A percentile compares a stretch with the other conserved stretches of the same genome.
These are phyloP conservation scores for Xiphophorus maculatus DNA, from an alignment of 2,113 vertebrate genomes.

Conservation along the genomic window DNA sequence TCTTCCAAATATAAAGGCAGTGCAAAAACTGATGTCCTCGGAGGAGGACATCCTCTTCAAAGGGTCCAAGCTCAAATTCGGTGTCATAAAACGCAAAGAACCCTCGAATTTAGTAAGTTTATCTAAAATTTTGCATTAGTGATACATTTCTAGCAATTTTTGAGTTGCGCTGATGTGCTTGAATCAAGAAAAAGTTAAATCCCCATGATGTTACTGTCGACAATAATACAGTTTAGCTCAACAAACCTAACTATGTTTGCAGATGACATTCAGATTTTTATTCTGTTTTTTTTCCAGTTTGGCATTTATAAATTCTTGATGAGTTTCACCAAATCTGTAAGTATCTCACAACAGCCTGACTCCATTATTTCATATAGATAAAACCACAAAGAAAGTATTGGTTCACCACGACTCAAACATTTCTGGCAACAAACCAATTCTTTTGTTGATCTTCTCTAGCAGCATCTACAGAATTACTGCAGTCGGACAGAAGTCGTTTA, in stretches of 20 bases:
- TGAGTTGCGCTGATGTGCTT: background rate
- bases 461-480: rapidly evolving
- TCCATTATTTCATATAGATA: background rate
- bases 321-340: slow-evolving; percentile 16
- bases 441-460: background rate
- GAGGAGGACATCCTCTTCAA: background rate
- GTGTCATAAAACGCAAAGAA: no score
- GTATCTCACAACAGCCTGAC: slow-evolving; percentile 10
- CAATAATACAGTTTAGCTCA: background rate
- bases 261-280: background rate
- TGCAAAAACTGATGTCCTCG: background rate
- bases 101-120: background rate
- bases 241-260: background rate
- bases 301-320: slow-evolving; percentile 46
- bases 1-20: no score
- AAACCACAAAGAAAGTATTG: no score
- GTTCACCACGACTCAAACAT: background rate
- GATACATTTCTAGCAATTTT: background rate
- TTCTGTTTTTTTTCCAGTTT: slow-evolving; percentile 14
- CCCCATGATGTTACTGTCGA: background rate
- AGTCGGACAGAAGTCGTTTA: background rate
- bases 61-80: background rate
- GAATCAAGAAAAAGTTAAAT: background rate
- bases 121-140: background rate
- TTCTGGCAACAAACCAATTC: background rate